Conservation (phyloP, 2,888 invertebrate genomes). For the Drosophila phalerata region DNA sequence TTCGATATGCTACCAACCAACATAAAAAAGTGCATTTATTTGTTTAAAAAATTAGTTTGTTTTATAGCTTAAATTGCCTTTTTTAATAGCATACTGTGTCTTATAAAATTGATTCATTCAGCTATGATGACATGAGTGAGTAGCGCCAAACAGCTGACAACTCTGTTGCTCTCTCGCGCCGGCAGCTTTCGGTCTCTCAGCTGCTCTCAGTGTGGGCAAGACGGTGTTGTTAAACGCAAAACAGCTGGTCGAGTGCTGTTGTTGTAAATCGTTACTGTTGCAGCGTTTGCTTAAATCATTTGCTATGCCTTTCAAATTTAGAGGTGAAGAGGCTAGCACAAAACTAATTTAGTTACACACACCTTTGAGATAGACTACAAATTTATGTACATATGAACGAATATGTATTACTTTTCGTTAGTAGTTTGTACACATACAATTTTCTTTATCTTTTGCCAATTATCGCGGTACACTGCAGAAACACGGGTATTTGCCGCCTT, state of each 20-base stretch:
- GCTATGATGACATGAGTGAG: not conserved
- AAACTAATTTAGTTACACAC: conserved; percentile 36
- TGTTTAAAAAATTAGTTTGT: not conserved
- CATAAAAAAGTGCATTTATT: no score
- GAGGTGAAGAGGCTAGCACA: conserved; percentile 29
- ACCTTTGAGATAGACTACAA: conserved; percentile 20
- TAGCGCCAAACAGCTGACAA: conserved; percentile 31
- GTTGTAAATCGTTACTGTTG: not conserved
- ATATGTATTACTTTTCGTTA: not conserved
- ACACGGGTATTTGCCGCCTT: conserved; percentile 42
- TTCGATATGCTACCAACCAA: not conserved
- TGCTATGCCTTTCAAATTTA: conserved; percentile 26
- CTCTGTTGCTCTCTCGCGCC: conserved; percentile 30
- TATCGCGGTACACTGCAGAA: conserved; percentile 41
- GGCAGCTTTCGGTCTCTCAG: conserved; percentile 13
- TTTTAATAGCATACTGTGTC: not conserved
- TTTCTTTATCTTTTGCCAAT: conserved; percentile 36
- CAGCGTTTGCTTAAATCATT: conserved; percentile 43
- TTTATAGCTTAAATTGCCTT: not conserved
- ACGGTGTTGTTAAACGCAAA: conserved; percentile 62
- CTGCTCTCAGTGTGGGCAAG: conserved; percentile 17
- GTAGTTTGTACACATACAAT: not conserved
- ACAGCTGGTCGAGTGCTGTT: conserved; percentile 52
- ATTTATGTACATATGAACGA: conserved; percentile 6
- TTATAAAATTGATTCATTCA: not conserved